A percentile compares a stretch with the other conserved stretches of the same genome.
phyloP scores from a whole-genome alignment of 1,140 invertebrate species.

The Drosophila ohnishii region DNA sequence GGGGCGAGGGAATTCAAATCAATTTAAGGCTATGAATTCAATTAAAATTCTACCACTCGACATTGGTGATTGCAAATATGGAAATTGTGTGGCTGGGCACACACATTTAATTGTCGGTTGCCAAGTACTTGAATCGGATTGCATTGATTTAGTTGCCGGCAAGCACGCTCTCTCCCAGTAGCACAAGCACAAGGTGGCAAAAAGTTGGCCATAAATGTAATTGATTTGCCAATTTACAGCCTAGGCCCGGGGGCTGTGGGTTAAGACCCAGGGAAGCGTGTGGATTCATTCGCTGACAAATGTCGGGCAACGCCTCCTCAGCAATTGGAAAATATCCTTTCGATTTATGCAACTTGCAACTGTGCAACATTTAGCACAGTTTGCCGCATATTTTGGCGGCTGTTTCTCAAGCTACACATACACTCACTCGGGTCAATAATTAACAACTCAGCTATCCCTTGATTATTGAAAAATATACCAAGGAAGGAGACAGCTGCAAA shows the following conservation, averaged over 20 bases:
- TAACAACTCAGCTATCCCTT: constrained; percentile 75
- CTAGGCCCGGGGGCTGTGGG: constrained; percentile 52
- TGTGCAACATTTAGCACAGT: constrained; percentile 44
- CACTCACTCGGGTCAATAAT: constrained; percentile 52
- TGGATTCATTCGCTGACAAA: constrained; percentile 64
- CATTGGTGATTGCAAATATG: constrained; percentile 62
- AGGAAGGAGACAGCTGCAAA: constrained; percentile 66
- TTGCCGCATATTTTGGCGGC: constrained; percentile 52
- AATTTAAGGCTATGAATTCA: constrained; percentile 49
- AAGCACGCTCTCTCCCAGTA: constrained; percentile 13
- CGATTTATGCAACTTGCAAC: constrained; percentile 31
- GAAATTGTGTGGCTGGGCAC: constrained; percentile 52
- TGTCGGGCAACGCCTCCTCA: constrained; percentile 53
- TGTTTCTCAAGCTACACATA: constrained; percentile 13
- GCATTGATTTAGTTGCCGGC: constrained; percentile 66
- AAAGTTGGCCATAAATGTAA: constrained; percentile 70
- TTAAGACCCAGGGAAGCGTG: constrained; percentile 30
- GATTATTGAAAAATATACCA: constrained; percentile 65
- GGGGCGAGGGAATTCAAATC: constrained; percentile 6
- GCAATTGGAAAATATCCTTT: constrained; percentile 32
- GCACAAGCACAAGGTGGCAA: constrained; percentile 59
- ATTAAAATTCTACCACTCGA: constrained; percentile 42
- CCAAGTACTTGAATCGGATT: constrained; percentile 25
- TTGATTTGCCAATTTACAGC: constrained; percentile 70
- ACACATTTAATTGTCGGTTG: constrained; percentile 58